Evolutionary conservation across 2,113 vertebrate genomes (phyloP).

Genomic region (Mastomys coucha): DNA sequence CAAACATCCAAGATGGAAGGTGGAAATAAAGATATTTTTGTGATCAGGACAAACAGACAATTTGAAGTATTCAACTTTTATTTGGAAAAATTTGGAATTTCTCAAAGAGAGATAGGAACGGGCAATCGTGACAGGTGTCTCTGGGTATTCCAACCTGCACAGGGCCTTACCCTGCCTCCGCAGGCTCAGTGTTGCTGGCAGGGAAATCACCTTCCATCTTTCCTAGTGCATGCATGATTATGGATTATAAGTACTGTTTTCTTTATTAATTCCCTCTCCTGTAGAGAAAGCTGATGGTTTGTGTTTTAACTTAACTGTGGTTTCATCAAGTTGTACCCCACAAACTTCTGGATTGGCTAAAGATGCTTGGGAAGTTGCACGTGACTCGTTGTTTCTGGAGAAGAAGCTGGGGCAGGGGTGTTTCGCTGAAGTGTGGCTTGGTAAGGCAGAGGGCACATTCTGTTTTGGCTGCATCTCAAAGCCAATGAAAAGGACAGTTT

Average conservation of each 20-base stretch:
- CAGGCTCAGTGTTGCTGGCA: conserved; percentile 60
- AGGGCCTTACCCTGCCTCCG: conserved; percentile 35
- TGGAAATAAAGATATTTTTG: conserved; percentile 70
- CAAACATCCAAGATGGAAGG: conserved; percentile 88
- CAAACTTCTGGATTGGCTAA: conserved; percentile 98
- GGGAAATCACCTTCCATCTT: conserved; percentile 89
- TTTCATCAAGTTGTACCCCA: conserved; percentile 96
- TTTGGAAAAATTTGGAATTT: conserved; percentile 74
- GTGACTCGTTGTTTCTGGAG: conserved; percentile 93
- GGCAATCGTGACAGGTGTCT: conserved; percentile 77
- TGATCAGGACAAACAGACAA: not conserved
- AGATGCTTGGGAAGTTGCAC: conserved; percentile 98
- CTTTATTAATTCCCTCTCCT: conserved; percentile 93
- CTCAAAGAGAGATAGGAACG: conserved; percentile 71
- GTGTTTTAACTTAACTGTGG: conserved; percentile 97
- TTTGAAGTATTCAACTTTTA: not conserved
- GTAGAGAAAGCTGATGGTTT: conserved; percentile 99
- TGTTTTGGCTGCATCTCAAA: conserved; percentile 86
- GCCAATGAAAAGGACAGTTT: conserved; percentile 81
- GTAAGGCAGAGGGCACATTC: conserved; percentile 93
- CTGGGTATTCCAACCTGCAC: conserved; percentile 41
- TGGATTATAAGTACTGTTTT: conserved; percentile 92
- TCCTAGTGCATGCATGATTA: conserved; percentile 92
- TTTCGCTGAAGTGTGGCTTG: conserved; percentile 99
- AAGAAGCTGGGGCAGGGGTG: conserved; percentile 98